These are phyloP conservation scores for Drosophila nikananu DNA, from an alignment of 1,140 invertebrate species.

Conservation along the genomic window DNA sequence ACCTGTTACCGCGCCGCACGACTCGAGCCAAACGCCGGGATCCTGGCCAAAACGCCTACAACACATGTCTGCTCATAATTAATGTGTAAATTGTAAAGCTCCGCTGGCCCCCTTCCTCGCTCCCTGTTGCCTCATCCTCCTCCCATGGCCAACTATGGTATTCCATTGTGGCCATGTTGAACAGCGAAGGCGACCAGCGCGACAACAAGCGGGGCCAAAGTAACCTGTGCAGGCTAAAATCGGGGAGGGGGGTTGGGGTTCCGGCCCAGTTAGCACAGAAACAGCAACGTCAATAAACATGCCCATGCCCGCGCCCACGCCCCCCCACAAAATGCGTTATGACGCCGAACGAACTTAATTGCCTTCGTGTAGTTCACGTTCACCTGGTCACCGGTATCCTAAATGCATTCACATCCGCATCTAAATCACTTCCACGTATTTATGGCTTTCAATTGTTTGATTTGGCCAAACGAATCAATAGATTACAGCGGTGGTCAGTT, in stretches of 20 bases:
- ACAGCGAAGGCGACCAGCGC: slow-evolving; percentile 60
- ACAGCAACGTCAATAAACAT: slow-evolving; percentile 75
- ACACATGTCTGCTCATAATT: slow-evolving; percentile 84
- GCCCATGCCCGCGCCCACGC: slow-evolving; percentile 19
- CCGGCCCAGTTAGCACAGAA: slow-evolving; percentile 68
- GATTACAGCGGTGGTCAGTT: slow-evolving; percentile 10
- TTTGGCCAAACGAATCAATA: slow-evolving; percentile 23
- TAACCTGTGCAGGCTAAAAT: slow-evolving; percentile 1
- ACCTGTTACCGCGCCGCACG: slow-evolving; percentile 73
- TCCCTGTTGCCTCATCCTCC: neutral
- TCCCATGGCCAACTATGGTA: slow-evolving; percentile 15
- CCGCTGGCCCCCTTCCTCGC: slow-evolving; percentile 49
- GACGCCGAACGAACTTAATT: slow-evolving; percentile 74
- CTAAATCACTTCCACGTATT: slow-evolving; percentile 35
- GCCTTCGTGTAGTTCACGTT: slow-evolving; percentile 50
- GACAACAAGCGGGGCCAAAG: slow-evolving; percentile 50
- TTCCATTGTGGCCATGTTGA: slow-evolving; percentile 65
- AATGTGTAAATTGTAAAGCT: slow-evolving; percentile 84
- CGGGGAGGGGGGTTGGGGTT: neutral
- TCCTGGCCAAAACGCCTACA: slow-evolving; percentile 64
- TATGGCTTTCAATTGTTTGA: slow-evolving; percentile 35
- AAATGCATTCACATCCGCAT: slow-evolving; percentile 19
- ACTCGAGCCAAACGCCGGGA: slow-evolving; percentile 23
- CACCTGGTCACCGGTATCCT: slow-evolving; percentile 33
- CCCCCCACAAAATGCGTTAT: slow-evolving; percentile 61